These are phyloP conservation scores for Pachliopta kotzebuea DNA, from an alignment of 2,888 invertebrate species.

Conservation along the genomic window DNA sequence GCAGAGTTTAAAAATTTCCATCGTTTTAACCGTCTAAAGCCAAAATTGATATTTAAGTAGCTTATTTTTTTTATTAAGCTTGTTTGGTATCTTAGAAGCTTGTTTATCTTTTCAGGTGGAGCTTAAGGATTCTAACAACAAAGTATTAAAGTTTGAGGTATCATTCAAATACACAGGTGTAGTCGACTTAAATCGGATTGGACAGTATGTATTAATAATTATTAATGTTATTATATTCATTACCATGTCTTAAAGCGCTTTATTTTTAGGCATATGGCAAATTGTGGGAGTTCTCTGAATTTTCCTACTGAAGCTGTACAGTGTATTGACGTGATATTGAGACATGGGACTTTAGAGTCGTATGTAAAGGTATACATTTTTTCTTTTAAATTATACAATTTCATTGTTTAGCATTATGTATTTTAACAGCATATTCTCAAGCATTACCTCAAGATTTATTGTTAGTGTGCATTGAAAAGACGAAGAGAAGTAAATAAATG, in stretches of 20 bases:
- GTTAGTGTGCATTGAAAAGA: too few species aligned
- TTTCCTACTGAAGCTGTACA: slow-evolving; percentile 84
- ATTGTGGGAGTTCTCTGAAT: slow-evolving; percentile 54
- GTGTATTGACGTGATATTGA: slow-evolving; percentile 92
- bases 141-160: slow-evolving; percentile 65
- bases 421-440: background rate
- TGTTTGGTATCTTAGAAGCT: too few species aligned
- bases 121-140: slow-evolving; percentile 52
- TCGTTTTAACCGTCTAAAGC: too few species aligned
- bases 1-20: too few species aligned
- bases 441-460: too few species aligned
- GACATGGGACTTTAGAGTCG: slow-evolving; percentile 86
- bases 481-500: too few species aligned
- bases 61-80: too few species aligned
- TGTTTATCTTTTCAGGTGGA: slow-evolving; percentile 45
- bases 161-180: slow-evolving; percentile 74
- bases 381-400: too few species aligned
- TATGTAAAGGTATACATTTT: slow-evolving; percentile 56
- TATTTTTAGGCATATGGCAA: slow-evolving; percentile 57
- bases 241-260: background rate
- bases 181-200: slow-evolving; percentile 74
- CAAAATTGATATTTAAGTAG: too few species aligned
- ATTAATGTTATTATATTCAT: background rate
- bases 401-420: background rate
- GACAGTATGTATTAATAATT: slow-evolving; percentile 44